Percentiles rank a stretch among this genome's conserved stretches.
Conservation (phyloP, 2,113 vertebrate genomes). For the Microcebus murinus region DNA sequence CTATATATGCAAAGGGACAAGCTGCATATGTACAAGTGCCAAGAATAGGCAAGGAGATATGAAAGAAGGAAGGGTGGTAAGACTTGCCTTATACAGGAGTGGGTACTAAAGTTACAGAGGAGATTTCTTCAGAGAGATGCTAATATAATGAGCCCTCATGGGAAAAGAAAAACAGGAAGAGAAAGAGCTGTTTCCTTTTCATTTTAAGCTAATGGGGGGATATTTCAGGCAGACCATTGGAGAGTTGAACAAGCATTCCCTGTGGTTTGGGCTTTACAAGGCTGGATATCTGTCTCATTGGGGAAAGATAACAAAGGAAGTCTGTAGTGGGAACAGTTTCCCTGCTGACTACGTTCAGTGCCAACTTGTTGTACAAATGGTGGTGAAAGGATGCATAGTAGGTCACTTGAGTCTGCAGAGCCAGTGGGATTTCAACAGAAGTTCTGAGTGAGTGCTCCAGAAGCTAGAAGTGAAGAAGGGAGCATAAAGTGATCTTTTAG, state of each 20-base stretch:
- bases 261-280: not conserved
- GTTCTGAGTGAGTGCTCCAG: not conserved
- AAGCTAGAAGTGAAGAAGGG: not conserved
- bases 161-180: not conserved
- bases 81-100: not conserved
- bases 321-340: not conserved
- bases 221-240: not conserved
- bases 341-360: not conserved
- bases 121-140: not conserved
- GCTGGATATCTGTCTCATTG: not conserved
- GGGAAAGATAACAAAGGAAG: not conserved
- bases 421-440: not conserved
- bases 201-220: not conserved
- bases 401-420: not conserved
- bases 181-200: not conserved
- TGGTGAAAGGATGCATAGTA: not conserved
- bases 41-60: not conserved
- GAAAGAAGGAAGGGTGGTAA: not conserved
- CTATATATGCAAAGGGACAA: not conserved
- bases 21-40: not conserved
- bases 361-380: not conserved
- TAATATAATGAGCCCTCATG: no score
- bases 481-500: not conserved
- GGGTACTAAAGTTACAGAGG: not conserved
- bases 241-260: not conserved